Percentiles rank a stretch among this genome's conserved stretches.
These are phyloP conservation scores for Leptestheria dahalacensis DNA, from an alignment of 1,140 invertebrate genomes.

Conservation along the genomic window DNA sequence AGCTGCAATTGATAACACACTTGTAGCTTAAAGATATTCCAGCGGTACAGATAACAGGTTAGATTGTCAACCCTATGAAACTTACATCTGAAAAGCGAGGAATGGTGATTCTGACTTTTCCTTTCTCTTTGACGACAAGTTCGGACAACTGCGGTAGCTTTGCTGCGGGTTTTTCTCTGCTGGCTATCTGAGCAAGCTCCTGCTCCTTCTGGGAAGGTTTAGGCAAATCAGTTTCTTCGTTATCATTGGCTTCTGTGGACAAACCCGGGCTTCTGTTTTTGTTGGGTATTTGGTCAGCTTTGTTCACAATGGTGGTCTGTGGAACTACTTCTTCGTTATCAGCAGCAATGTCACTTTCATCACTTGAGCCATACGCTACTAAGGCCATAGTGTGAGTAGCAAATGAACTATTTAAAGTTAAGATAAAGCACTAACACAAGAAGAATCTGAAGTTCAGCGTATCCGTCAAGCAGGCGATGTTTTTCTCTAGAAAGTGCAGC, in stretches of 20 bases:
- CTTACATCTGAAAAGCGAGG: constrained; percentile 2
- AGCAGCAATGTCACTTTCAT: constrained; percentile 7
- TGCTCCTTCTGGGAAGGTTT: constrained; percentile 11
- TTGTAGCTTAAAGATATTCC: no score
- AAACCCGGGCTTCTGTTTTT: neutral
- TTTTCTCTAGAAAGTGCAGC: no score
- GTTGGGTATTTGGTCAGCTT: no score
- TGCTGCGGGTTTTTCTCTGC: neutral
- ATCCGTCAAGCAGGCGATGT: no score
- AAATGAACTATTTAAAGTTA: no score
- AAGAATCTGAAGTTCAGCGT: no score
- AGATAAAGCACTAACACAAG: no score
- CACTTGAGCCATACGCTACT: neutral
- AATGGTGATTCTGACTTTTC: constrained; percentile 2
- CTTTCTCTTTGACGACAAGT: constrained; percentile 1
- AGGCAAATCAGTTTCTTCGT: constrained; percentile 1
- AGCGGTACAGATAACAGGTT: neutral
- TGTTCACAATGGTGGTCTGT: neutral
- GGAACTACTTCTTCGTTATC: neutral
- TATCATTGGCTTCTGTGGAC: no score
- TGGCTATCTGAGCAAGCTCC: constrained; percentile 7
- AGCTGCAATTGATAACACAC: neutral
- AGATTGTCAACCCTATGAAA: neutral
- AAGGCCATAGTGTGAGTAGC: no score
- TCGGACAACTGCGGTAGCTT: neutral